A percentile compares a stretch with the other conserved stretches of the same genome.
phyloP scores from a whole-genome alignment of 53 echinoderm and acorn worm species.

The Mesocentrotus franciscanus region DNA sequence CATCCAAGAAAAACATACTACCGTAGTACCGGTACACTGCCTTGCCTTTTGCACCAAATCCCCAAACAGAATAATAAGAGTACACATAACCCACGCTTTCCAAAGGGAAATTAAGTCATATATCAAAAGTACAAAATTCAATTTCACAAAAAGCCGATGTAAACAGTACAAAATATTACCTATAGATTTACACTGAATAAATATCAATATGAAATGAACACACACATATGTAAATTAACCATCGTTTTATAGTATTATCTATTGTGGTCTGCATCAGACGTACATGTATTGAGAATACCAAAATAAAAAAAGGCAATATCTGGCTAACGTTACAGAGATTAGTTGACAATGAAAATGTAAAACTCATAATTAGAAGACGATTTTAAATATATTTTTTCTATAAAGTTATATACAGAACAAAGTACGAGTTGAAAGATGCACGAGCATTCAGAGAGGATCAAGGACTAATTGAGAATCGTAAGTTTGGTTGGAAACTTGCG shows the following conservation, averaged over 20 bases:
- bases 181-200: slow-evolving; percentile 50
- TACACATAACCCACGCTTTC: neutral
- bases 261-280: neutral
- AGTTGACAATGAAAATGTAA: slow-evolving; percentile 18
- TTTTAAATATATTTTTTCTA: slow-evolving; percentile 21
- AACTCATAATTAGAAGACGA: slow-evolving; percentile 25
- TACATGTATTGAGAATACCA: slow-evolving; percentile 36
- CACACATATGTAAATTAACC: slow-evolving; percentile 61
- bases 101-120: slow-evolving; percentile 10
- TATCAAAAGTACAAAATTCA: slow-evolving; percentile 67
- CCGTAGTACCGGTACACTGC: too few relatives aligned
- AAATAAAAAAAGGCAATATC: slow-evolving; percentile 59
- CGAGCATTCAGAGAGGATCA: neutral
- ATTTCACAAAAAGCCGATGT: slow-evolving; percentile 61
- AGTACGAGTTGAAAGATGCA: neutral
- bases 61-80: slow-evolving; percentile 5
- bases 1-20: neutral
- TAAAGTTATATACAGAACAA: slow-evolving; percentile 26
- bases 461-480: neutral
- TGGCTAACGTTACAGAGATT: slow-evolving; percentile 36
- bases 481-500: neutral
- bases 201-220: slow-evolving; percentile 54
- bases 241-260: neutral
- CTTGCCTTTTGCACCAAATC: neutral
- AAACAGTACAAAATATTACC: slow-evolving; percentile 62